phyloP scores from a whole-genome alignment of 2,888 invertebrate species.

The Protophormia terraenovae region DNA sequence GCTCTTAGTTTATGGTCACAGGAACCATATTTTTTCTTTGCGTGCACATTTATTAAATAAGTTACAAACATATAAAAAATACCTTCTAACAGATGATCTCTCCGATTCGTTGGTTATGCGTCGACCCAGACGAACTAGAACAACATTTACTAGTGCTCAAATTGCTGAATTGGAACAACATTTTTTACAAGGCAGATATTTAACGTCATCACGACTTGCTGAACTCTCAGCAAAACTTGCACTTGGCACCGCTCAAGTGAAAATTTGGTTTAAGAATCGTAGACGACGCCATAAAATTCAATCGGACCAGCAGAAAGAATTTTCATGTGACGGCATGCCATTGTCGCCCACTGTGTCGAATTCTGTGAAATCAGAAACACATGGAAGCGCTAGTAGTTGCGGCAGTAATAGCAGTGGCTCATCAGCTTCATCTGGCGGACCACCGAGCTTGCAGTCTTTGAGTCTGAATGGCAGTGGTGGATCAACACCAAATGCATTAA shows the following conservation, averaged over 20 bases:
- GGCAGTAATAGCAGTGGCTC: constrained; percentile 30
- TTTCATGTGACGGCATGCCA: constrained; percentile 73
- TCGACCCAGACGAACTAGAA: constrained; percentile 75
- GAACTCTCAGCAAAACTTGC: constrained; percentile 74
- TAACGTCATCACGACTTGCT: constrained; percentile 73
- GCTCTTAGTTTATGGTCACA: too few species aligned
- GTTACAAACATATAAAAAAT: too few species aligned
- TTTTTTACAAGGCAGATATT: constrained; percentile 74
- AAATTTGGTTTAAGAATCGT: constrained; percentile 78
- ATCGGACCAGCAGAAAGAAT: constrained; percentile 72
- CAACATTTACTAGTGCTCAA: constrained; percentile 76
- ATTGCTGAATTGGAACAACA: constrained; percentile 75
- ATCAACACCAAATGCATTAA: constrained; percentile 70
- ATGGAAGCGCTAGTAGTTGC: constrained; percentile 33
- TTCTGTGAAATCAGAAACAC: constrained; percentile 21
- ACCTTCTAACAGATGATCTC: constrained; percentile 72
- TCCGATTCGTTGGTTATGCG: constrained; percentile 74
- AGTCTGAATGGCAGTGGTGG: constrained; percentile 68
- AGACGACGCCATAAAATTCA: constrained; percentile 76
- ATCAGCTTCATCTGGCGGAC: constrained; percentile 38
- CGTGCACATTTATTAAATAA: too few species aligned
- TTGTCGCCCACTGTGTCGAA: constrained; percentile 70
- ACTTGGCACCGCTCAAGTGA: constrained; percentile 74
- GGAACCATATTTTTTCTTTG: too few species aligned
- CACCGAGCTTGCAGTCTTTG: constrained; percentile 72